Percentiles rank a stretch among this genome's conserved stretches.
phyloP scores from a whole-genome alignment of 2,113 vertebrate species.

The Melierax canorus region DNA sequence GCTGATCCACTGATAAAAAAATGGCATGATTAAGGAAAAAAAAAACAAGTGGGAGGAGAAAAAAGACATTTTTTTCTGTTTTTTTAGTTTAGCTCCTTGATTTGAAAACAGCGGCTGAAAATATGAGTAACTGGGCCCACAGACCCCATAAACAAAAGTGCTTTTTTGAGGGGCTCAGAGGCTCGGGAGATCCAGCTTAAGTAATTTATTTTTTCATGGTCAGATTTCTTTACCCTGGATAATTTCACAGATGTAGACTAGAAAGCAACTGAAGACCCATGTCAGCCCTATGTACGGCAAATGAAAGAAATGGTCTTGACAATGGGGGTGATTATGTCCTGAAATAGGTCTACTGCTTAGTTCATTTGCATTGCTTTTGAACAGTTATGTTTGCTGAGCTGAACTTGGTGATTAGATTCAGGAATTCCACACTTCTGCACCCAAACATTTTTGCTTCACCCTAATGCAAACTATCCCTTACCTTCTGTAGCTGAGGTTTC shows the following conservation, averaged over 20 bases:
- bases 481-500: background rate
- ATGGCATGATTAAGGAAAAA: background rate
- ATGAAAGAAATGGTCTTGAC: background rate
- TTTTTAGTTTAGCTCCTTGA: background rate
- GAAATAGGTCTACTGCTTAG: background rate
- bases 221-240: background rate
- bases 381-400: background rate
- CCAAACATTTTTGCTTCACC: background rate
- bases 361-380: background rate
- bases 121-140: background rate
- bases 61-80: fast-evolving
- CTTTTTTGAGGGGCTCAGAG: background rate
- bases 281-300: background rate
- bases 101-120: background rate
- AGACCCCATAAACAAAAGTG: background rate
- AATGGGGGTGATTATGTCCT: background rate
- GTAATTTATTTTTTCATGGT: background rate
- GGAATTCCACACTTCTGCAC: background rate
- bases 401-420: background rate
- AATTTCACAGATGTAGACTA: background rate
- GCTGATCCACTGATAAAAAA: background rate
- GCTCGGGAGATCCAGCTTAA: background rate
- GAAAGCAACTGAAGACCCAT: background rate
- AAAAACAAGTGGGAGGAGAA: background rate
- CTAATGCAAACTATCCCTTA: background rate